These are phyloP conservation scores for Gavialis gangeticus DNA, from an alignment of 2,113 vertebrate species.

Conservation along the genomic window DNA sequence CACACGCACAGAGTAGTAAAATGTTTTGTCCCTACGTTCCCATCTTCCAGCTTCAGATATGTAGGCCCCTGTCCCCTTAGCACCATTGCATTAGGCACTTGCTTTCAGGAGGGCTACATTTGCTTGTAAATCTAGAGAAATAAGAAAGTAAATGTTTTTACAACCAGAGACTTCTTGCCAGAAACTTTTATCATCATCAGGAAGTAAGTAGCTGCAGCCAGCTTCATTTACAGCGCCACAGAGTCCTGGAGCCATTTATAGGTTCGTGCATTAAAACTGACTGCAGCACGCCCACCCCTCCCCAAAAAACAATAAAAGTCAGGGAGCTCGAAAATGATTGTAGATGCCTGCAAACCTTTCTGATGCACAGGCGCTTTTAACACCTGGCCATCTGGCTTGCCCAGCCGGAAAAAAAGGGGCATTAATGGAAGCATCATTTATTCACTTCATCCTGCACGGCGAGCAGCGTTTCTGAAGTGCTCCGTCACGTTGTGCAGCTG, in stretches of 20 bases:
- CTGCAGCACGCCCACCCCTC: slow-evolving; percentile 62
- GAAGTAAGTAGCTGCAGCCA: slow-evolving; percentile 38
- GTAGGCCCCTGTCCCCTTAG: not conserved
- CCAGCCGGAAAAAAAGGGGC: slow-evolving; percentile 63
- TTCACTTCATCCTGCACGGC: slow-evolving; percentile 41
- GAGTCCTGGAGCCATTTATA: slow-evolving; percentile 52
- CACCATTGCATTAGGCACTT: slow-evolving; percentile 13
- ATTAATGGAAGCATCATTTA: slow-evolving; percentile 66
- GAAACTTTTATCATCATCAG: slow-evolving; percentile 61
- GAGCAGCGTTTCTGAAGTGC: slow-evolving; percentile 61
- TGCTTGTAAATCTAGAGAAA: not conserved
- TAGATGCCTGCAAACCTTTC: slow-evolving; percentile 60
- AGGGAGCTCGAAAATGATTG: slow-evolving; percentile 63
- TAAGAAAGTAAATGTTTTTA: not conserved
- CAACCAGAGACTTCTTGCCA: slow-evolving; percentile 41
- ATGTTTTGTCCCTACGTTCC: not conserved
- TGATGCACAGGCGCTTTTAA: slow-evolving; percentile 66
- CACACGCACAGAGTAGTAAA: too few relatives aligned
- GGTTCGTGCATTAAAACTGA: slow-evolving; percentile 59
- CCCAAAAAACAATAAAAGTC: slow-evolving; percentile 64
- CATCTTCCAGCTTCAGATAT: not conserved
- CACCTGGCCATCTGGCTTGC: slow-evolving; percentile 59
- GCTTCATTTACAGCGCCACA: slow-evolving; percentile 42
- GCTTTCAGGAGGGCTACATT: not conserved
- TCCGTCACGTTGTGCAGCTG: slow-evolving; percentile 51